Percentiles rank a stretch among this genome's conserved stretches.
phyloP scores from a whole-genome alignment of 92 coral and sea anemone genomes.

The Siderastrea siderea region DNA sequence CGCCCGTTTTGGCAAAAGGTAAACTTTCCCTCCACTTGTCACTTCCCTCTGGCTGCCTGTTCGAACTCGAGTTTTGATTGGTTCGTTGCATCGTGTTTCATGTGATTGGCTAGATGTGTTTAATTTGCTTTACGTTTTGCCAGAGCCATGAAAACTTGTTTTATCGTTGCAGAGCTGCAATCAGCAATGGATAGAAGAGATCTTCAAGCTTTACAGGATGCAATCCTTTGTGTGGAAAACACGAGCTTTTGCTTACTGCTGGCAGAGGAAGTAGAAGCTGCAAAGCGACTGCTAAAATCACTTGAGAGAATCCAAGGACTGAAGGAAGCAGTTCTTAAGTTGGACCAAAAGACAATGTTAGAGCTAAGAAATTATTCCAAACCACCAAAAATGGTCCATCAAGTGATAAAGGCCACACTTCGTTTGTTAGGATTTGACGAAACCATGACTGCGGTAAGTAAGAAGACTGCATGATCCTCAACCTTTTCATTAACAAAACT shows the following conservation, averaged over 20 bases:
- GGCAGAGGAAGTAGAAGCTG: not conserved
- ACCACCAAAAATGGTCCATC: conserved; percentile 15
- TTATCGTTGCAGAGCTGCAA: conserved; percentile 7
- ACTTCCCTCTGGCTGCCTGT: too few species aligned
- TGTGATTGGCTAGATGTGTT: too few species aligned
- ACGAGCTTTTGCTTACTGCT: too few species aligned
- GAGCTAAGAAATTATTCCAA: conserved; percentile 15
- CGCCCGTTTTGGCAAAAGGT: too few species aligned
- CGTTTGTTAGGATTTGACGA: not conserved
- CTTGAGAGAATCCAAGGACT: conserved; percentile 12
- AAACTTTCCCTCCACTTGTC: too few species aligned
- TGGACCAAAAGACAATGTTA: conserved; percentile 9
- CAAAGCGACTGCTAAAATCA: not conserved
- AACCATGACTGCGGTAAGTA: not conserved
- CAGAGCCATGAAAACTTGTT: too few species aligned
- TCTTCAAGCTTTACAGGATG: not conserved
- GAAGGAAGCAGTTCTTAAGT: conserved; percentile 8
- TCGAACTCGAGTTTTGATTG: too few species aligned
- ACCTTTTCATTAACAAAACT: too few species aligned
- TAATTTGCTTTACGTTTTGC: too few species aligned
- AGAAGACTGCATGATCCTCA: too few species aligned
- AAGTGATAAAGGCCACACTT: conserved; percentile 2
- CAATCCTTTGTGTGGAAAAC: not conserved
- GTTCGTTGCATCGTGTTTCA: too few species aligned
- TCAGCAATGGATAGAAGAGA: not conserved